Base-by-base conservation (phyloP, 2,797 vertebrate species). In the Takifugu rubripes region DNA sequence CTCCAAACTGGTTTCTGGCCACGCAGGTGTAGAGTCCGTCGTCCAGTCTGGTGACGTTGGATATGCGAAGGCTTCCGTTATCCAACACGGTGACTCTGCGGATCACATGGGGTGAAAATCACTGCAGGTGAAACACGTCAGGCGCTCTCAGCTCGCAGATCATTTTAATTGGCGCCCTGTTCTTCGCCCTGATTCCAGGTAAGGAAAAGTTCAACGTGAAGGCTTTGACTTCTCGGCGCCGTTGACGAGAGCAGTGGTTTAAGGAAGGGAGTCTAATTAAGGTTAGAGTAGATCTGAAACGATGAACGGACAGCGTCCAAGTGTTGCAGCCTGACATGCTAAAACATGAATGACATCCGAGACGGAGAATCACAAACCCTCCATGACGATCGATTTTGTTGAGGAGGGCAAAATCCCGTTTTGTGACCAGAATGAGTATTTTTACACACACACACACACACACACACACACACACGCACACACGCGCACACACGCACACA, bases 1-100 rank as follows among this genome's bases (percentile, higher is more conserved):
- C 94, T 53, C 96, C 97, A 10, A 98, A 98, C 84, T 94, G 93
- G 88, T 99, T 99, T 49, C 92, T 93, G 59, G 97, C 97, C n/a
- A 93, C 90, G 14, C 97, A 99, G 0, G 94, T 97, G 81, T 98
- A 99, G 44, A 93, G 91, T 0, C 96, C 97, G 0, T 92, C 92
- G 0, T 99, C 97, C 0, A 87, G 65, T 63, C 97, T 98, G 31
- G 92, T 93, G 52, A 97, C 92, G 1, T 97, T 98, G 63, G 92
- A 77, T 66, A 99, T 95, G 25, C 94, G 83, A 16, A 99, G 92
- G 83, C 93, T 96, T 48, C 97, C 97, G 5, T 94, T 94, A 12
- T 97, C 96, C 86, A 97, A 52, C 52, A 98, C 70, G 0, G 89
- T 90, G 57, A 96, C 90, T 79, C 96, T 98, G 89, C 61, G 79